Evolutionary conservation across 2,113 vertebrate genomes (phyloP).

Genomic region (Sigmodon hispidus): DNA sequence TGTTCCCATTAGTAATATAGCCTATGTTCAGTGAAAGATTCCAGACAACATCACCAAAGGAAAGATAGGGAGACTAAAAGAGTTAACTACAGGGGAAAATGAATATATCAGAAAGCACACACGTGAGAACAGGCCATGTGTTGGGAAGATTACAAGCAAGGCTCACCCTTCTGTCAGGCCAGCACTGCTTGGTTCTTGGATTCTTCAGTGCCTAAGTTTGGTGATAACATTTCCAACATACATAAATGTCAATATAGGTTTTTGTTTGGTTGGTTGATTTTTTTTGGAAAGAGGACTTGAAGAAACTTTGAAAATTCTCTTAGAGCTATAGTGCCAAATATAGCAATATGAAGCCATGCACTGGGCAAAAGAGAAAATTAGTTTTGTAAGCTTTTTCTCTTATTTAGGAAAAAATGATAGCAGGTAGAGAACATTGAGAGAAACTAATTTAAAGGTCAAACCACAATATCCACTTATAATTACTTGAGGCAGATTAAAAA

Average conservation of each 20-base stretch:
- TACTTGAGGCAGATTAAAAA: conserved; percentile 65
- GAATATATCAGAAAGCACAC: not conserved
- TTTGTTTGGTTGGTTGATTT: not conserved
- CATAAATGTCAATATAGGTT: not conserved
- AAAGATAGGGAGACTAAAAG: not conserved
- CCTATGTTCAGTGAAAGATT: not conserved
- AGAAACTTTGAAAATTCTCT: conserved; percentile 42
- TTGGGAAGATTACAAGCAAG: not conserved
- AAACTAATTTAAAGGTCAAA: conserved; percentile 65
- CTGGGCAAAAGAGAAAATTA: conserved; percentile 53
- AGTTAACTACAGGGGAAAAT: not conserved
- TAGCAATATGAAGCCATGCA: conserved; percentile 5
- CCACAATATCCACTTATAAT: conserved; percentile 66
- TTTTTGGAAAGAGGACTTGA: not conserved
- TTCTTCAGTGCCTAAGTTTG: not conserved
- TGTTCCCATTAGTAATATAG: not conserved
- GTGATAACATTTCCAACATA: not conserved
- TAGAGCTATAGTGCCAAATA: conserved; percentile 13
- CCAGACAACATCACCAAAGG: not conserved
- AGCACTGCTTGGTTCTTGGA: not conserved
- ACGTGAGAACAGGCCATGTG: rapidly evolving
- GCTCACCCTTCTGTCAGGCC: not conserved
- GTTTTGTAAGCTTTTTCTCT: conserved; percentile 48
- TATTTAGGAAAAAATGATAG: conserved; percentile 50
- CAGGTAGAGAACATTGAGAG: conserved; percentile 2